Conservation (phyloP, 1,140 invertebrate genomes). For the Mizuhopecten yessoensis region DNA sequence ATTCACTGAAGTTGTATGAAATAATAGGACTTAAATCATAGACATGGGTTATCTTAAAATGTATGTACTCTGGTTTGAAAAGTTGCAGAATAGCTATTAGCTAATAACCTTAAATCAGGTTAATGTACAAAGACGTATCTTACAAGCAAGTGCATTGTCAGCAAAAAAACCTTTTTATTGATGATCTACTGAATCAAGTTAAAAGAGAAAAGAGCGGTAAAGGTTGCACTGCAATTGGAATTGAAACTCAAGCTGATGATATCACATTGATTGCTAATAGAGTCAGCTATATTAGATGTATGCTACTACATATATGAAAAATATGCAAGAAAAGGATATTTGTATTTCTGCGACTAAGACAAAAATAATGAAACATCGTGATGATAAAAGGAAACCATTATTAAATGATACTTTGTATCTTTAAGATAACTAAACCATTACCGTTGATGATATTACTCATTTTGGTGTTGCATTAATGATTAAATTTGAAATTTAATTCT, state of each 20-base stretch:
- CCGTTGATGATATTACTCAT: not conserved
- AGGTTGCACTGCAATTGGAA: not conserved
- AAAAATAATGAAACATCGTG: not conserved
- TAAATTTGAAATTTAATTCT: not conserved
- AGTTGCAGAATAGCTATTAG: slow-evolving; percentile 43
- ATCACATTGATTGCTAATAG: not conserved
- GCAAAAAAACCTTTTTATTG: slow-evolving; percentile 44
- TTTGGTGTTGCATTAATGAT: slow-evolving; percentile 26
- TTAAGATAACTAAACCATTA: not conserved
- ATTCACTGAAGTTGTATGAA: not conserved
- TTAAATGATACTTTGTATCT: not conserved
- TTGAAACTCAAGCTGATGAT: slow-evolving; percentile 43
- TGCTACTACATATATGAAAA: slow-evolving; percentile 1
- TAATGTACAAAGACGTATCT: not conserved
- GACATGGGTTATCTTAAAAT: not conserved
- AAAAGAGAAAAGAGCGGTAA: not conserved
- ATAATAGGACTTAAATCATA: not conserved
- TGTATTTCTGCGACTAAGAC: not conserved
- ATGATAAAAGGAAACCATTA: not conserved
- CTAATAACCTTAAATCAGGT: not conserved
- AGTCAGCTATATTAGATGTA: no score
- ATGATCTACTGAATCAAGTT: not conserved
- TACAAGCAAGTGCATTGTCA: slow-evolving; percentile 45
- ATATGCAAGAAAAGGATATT: slow-evolving; percentile 30
- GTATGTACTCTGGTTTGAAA: not conserved